Base-by-base conservation (phyloP, 2,888 invertebrate genomes). In the Ephialtes manifestator region DNA sequence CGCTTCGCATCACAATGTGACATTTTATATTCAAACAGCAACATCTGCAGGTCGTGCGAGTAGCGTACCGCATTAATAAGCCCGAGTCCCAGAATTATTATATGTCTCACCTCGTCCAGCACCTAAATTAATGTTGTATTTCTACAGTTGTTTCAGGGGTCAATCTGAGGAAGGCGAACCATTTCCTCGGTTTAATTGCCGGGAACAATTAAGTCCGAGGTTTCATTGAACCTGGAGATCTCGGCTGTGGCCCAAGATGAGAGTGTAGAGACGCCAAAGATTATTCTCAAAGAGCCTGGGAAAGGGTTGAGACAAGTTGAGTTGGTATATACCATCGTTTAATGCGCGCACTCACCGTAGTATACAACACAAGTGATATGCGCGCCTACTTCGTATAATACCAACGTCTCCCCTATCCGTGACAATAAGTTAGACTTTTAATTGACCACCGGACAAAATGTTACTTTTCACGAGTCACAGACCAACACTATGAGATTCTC, bases 221-320 rank as follows among this genome's bases (percentile, higher is more conserved):
- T 58, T 72, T 84, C 81, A 84, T 77, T 81, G 71, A 81, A 46
- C 13, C 48, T 46, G 65, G 46, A 84, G 63, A 70, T 75, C 46
- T 55, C 39, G 46, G 7, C n/a, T n/a, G 18, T 63, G 46, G 55
- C 39, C 76, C 53, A 65, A 15, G 68, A 81, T 35, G 68, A 48
- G 68, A 48, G 39, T 39, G 28, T 5, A 48, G 46, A 20, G 51
- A 43, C 65, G 51, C 58, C n/a, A 48, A 48, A 72, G 76, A 81
- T 81, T 84, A 72, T 72, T 55, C 65, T 43, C 35, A 53, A 84
- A 60, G 84, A 77, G 72, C 84, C 81, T 84, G 84, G 81, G 84
- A 84, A 81, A 84, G 76, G 76, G 84, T 81, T 72, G 77, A 35
- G 68, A 35, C 51, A 53, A 13, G 81, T 48, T 31, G 11, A 3